Evolutionary conservation across 1,140 invertebrate species (phyloP).

Genomic region (Dendrolimus punctatus): DNA sequence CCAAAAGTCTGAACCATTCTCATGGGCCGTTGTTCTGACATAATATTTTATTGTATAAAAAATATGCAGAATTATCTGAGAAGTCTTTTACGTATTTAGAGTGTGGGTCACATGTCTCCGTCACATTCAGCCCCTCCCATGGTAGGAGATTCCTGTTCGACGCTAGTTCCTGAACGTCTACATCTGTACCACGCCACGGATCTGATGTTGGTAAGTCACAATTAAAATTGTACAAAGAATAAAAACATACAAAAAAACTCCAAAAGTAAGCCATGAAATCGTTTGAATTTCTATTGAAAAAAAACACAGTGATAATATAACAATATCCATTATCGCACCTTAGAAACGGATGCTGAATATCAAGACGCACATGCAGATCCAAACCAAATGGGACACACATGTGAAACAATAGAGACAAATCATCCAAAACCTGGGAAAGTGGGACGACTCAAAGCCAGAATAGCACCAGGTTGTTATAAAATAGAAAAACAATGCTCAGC

Average conservation of each 20-base stretch:
- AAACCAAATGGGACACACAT: constrained; percentile 20
- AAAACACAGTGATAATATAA: no score
- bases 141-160: constrained; percentile 14
- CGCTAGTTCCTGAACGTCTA: constrained; percentile 19
- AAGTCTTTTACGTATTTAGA: constrained; percentile 7
- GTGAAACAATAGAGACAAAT: constrained; percentile 29
- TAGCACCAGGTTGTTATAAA: constrained; percentile 49
- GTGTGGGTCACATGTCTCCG: constrained; percentile 22
- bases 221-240: no score
- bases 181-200: constrained; percentile 15
- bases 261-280: no score
- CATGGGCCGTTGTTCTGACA: no score
- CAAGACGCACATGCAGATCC: constrained; percentile 44
- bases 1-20: no score
- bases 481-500: constrained; percentile 10
- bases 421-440: constrained; percentile 50
- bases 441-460: constrained; percentile 43
- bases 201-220: constrained; percentile 27
- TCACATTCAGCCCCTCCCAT: constrained; percentile 32
- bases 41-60: no score
- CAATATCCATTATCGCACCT: background rate
- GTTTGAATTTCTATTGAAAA: no score
- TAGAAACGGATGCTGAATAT: constrained; percentile 62
- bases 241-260: no score
- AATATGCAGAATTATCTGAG: no score